Conservation (phyloP, 2,797 vertebrate genomes). For the Eurystomus glaucurus region DNA sequence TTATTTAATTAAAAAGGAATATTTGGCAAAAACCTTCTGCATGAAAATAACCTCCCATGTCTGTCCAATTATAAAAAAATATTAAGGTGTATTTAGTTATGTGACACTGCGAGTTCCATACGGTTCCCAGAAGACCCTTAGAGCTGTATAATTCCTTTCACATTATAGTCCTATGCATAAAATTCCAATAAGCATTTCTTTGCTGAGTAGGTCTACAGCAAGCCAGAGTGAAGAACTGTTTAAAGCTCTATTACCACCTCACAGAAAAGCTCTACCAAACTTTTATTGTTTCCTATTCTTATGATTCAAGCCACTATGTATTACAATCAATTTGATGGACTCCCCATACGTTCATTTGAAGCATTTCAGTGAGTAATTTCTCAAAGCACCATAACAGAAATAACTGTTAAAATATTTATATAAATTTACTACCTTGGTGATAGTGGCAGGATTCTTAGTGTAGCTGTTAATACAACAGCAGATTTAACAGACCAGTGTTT, state of each 20-base stretch:
- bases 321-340: background rate
- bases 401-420: conserved; percentile 63
- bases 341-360: background rate
- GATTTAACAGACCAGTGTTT: background rate
- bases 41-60: background rate
- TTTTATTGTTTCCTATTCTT: background rate
- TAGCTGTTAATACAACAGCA: background rate
- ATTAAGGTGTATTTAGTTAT: background rate
- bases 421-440: background rate
- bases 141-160: background rate
- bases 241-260: background rate
- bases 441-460: background rate
- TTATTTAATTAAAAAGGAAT: background rate
- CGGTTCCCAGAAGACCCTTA: background rate
- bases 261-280: background rate
- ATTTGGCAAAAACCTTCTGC: background rate
- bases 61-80: background rate
- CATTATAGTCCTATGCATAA: background rate
- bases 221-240: background rate
- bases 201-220: background rate
- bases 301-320: background rate
- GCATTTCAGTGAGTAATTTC: conserved; percentile 14
- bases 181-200: background rate
- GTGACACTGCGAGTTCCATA: background rate
- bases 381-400: conserved; percentile 2